phyloP scores from a whole-genome alignment of 2,888 invertebrate species.

The Teleiodes luculella region DNA sequence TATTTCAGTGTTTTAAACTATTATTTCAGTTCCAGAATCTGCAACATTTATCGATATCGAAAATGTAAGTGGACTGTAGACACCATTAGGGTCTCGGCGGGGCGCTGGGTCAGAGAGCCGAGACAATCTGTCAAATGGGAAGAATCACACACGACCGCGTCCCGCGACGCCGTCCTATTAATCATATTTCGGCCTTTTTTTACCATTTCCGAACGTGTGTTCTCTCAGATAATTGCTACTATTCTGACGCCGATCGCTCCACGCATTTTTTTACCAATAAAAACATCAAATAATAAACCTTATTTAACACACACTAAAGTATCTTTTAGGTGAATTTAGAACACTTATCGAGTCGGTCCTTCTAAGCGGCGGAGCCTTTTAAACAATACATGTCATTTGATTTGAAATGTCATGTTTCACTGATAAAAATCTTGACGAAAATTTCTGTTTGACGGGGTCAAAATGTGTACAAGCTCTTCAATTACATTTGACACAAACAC shows the following conservation, averaged over 20 bases:
- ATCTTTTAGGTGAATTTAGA: constrained; percentile 18
- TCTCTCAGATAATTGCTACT: constrained; percentile 73
- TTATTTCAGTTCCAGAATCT: too few species aligned
- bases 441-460: constrained; percentile 71
- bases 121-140: constrained; percentile 77
- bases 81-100: constrained; percentile 70
- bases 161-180: constrained; percentile 69
- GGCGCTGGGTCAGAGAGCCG: constrained; percentile 74
- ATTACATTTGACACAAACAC: constrained; percentile 72
- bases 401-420: constrained; percentile 68
- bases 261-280: constrained; percentile 21
- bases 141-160: constrained; percentile 70
- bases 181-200: constrained; percentile 75
- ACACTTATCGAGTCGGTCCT: constrained; percentile 29
- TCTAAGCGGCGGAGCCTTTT: constrained; percentile 52
- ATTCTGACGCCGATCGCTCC: constrained; percentile 48
- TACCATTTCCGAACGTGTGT: constrained; percentile 71
- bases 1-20: too few species aligned
- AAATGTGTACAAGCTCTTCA: constrained; percentile 62
- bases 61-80: constrained; percentile 48
- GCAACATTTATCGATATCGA: constrained; percentile 36
- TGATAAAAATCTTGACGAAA: constrained; percentile 70
- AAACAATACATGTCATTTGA: constrained; percentile 73
- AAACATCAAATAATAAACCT: constrained; percentile 24
- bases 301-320: constrained; percentile 15